Evolutionary conservation across 2,797 vertebrate genomes (phyloP).

Genomic region (Ctenopoma multispine): DNA sequence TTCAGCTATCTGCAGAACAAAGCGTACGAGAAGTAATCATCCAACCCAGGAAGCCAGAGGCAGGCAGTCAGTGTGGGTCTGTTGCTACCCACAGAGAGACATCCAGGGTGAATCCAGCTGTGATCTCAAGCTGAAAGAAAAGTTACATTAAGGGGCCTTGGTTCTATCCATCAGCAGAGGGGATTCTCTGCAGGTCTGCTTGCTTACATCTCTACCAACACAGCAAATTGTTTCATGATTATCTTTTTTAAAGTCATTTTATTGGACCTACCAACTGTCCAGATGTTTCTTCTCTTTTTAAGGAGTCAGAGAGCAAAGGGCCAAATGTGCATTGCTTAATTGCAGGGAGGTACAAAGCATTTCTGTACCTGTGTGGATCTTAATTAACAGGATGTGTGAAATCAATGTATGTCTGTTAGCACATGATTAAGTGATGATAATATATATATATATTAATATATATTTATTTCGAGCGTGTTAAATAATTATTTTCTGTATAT

Average conservation of each 20-base stretch:
- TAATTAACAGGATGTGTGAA: constrained; percentile 39
- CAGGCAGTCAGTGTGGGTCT: not conserved
- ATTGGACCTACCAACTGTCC: constrained; percentile 31
- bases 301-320: constrained; percentile 38
- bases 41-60: constrained; percentile 1
- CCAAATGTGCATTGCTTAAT: constrained; percentile 47
- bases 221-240: constrained; percentile 7
- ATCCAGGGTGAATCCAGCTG: constrained; percentile 7
- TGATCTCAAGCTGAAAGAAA: constrained; percentile 34
- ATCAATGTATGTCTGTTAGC: constrained; percentile 54
- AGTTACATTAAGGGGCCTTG: constrained; percentile 9
- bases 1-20: constrained; percentile 97
- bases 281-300: constrained; percentile 24
- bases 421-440: constrained; percentile 58
- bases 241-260: constrained; percentile 28
- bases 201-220: constrained; percentile 29
- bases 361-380: constrained; percentile 38
- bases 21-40: constrained; percentile 89
- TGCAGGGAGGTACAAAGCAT: constrained; percentile 44
- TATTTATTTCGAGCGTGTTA: constrained; percentile 70
- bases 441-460: constrained; percentile 57
- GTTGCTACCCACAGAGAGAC: constrained; percentile 12
- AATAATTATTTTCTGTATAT: constrained; percentile 50
- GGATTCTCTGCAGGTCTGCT: constrained; percentile 28
- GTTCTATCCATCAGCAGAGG: constrained; percentile 36